phyloP scores from a whole-genome alignment of 2,888 invertebrate genomes.

The Caenorhabditis sinica region DNA sequence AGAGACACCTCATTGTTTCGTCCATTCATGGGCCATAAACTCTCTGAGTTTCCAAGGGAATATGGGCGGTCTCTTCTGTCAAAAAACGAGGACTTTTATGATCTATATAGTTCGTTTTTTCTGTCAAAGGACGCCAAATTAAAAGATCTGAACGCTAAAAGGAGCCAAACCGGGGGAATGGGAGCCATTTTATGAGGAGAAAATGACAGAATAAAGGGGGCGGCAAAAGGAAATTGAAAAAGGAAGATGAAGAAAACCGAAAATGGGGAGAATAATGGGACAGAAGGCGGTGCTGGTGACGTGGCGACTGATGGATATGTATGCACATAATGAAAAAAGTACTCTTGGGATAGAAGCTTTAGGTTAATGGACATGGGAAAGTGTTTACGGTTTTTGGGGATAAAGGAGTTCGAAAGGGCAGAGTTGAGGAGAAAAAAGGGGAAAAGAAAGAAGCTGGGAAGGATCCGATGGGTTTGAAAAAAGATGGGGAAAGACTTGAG shows the following conservation, averaged over 20 bases:
- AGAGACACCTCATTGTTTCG: background rate
- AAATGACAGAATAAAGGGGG: constrained; percentile 10
- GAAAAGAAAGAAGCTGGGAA: too few species aligned
- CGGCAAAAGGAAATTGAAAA: constrained; percentile 3
- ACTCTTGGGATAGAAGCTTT: background rate
- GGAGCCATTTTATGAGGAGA: constrained; percentile 11
- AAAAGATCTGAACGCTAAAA: background rate
- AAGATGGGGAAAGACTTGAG: background rate
- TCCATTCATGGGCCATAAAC: constrained; percentile 10
- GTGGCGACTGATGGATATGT: constrained; percentile 41
- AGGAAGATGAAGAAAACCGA: constrained; percentile 15
- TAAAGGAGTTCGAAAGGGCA: background rate
- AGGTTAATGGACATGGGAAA: constrained; percentile 15
- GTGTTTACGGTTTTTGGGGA: background rate
- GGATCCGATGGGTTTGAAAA: background rate
- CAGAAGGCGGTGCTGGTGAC: background rate
- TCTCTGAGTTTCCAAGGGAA: constrained; percentile 21
- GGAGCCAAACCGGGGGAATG: background rate
- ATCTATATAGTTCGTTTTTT: constrained; percentile 14
- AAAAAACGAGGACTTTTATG: constrained; percentile 26
- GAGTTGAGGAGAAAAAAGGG: background rate
- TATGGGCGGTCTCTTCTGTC: constrained; percentile 17
- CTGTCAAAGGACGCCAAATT: constrained; percentile 2
- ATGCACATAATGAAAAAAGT: constrained; percentile 39
- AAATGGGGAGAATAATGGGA: background rate